Percentiles rank a stretch among this genome's conserved stretches.
phyloP scores from a whole-genome alignment of 2,113 vertebrate species.

The Cacatua alba region DNA sequence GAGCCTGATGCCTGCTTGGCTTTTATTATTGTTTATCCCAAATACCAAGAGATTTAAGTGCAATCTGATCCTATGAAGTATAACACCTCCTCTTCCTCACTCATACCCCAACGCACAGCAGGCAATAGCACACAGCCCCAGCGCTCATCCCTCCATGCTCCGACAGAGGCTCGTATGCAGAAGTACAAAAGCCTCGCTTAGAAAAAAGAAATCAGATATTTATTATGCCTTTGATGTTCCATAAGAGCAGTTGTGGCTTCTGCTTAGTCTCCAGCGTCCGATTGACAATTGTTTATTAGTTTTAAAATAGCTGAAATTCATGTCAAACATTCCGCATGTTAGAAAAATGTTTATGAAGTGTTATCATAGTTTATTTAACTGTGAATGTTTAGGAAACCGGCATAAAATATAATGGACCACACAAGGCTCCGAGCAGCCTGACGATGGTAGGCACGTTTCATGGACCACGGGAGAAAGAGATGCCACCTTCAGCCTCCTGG shows the following conservation, averaged over 20 bases:
- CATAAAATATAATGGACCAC: conserved; percentile 83
- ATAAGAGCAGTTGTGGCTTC: conserved; percentile 77
- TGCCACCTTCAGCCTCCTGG: neutral
- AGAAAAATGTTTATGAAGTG: conserved; percentile 86
- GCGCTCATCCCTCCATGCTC: accelerated
- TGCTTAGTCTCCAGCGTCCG: conserved; percentile 83
- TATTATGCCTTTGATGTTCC: conserved; percentile 88
- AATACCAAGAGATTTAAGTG: neutral
- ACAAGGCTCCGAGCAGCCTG: conserved; percentile 72
- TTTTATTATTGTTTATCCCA: neutral
- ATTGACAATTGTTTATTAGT: conserved; percentile 94
- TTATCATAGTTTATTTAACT: conserved; percentile 84
- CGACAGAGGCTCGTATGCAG: conserved; percentile 27
- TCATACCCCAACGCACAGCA: neutral
- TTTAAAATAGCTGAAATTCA: conserved; percentile 88
- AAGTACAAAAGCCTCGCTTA: conserved; percentile 39
- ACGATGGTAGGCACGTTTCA: neutral
- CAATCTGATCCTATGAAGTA: neutral
- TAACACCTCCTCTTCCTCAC: neutral
- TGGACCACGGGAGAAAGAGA: neutral
- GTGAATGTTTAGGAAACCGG: conserved; percentile 73
- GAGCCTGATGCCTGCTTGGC: neutral
- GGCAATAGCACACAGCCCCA: neutral
- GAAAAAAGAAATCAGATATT: conserved; percentile 43
- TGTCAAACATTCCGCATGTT: conserved; percentile 83